phyloP scores from a whole-genome alignment of 2,888 invertebrate species.

The Spodoptera littoralis region DNA sequence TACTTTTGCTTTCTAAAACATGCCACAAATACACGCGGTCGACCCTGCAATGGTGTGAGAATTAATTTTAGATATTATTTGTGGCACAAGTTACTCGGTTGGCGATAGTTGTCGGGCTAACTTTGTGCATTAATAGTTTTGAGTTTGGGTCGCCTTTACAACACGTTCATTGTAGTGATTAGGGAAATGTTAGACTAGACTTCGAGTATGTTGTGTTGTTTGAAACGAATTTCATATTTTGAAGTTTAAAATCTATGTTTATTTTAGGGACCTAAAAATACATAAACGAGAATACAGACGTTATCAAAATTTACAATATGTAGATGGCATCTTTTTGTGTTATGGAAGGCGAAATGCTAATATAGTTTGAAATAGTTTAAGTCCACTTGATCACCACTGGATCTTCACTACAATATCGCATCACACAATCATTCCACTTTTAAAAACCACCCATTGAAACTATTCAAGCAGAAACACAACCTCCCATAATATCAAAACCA shows the following conservation, averaged over 20 bases:
- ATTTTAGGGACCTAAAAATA: too few relatives aligned
- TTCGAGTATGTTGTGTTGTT: background rate
- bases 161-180: slow-evolving; percentile 24
- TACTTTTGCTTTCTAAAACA: slow-evolving; percentile 81
- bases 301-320: too few relatives aligned
- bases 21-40: slow-evolving; percentile 60
- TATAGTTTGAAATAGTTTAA: too few relatives aligned
- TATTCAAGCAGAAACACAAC: background rate
- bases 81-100: slow-evolving; percentile 34
- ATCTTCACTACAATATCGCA: too few relatives aligned
- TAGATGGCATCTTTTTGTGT: too few relatives aligned
- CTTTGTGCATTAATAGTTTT: slow-evolving; percentile 29
- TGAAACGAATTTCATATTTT: too few relatives aligned
- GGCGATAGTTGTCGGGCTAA: slow-evolving; percentile 31
- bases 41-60: slow-evolving; percentile 47
- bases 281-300: too few relatives aligned
- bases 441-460: too few relatives aligned
- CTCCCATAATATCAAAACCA: slow-evolving; percentile 6
- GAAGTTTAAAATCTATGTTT: too few relatives aligned
- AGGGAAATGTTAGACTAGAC: slow-evolving; percentile 14
- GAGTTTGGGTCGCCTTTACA: slow-evolving; percentile 22
- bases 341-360: too few relatives aligned
- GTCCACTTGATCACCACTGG: too few relatives aligned
- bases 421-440: too few relatives aligned
- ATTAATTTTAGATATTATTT: slow-evolving; percentile 54